These are phyloP conservation scores for Zoanthus solanderi DNA, from an alignment of 92 coral and sea anemone species.

Conservation along the genomic window DNA sequence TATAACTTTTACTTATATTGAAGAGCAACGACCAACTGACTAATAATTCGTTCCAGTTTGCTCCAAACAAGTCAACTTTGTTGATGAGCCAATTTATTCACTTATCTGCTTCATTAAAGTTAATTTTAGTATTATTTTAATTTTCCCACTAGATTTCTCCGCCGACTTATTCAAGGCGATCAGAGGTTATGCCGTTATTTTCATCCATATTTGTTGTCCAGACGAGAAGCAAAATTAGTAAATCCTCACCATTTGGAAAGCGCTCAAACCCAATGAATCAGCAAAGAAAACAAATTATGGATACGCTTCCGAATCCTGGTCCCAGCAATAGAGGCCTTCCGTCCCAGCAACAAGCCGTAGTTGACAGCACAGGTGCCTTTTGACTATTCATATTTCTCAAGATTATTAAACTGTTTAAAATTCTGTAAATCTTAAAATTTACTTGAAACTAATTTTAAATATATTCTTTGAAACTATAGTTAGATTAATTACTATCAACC, in stretches of 20 bases:
- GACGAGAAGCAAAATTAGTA: slow-evolving; percentile 79
- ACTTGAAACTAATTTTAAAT: no score
- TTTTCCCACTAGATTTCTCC: not conserved
- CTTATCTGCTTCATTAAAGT: not conserved
- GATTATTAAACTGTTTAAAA: not conserved
- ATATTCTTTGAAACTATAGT: no score
- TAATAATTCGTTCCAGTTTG: no score
- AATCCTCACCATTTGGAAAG: slow-evolving; percentile 85
- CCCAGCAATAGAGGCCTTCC: slow-evolving; percentile 27
- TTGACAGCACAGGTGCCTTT: slow-evolving; percentile 40
- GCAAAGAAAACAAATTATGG: slow-evolving; percentile 67
- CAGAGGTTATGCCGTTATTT: slow-evolving; percentile 23
- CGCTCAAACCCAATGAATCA: slow-evolving; percentile 74
- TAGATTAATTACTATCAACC: no score
- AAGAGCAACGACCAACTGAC: no score
- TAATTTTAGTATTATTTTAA: not conserved
- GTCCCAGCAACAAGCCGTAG: slow-evolving; percentile 35
- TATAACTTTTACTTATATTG: no score
- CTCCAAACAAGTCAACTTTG: no score
- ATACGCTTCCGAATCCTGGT: slow-evolving; percentile 55
- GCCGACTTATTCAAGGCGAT: not conserved
- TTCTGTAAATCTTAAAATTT: no score
- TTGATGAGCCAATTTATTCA: no score
- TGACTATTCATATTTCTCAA: no score
- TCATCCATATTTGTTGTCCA: slow-evolving; percentile 70